Conservation (phyloP, 2,113 vertebrate species). For the Poeciliopsis turrubarensis region DNA sequence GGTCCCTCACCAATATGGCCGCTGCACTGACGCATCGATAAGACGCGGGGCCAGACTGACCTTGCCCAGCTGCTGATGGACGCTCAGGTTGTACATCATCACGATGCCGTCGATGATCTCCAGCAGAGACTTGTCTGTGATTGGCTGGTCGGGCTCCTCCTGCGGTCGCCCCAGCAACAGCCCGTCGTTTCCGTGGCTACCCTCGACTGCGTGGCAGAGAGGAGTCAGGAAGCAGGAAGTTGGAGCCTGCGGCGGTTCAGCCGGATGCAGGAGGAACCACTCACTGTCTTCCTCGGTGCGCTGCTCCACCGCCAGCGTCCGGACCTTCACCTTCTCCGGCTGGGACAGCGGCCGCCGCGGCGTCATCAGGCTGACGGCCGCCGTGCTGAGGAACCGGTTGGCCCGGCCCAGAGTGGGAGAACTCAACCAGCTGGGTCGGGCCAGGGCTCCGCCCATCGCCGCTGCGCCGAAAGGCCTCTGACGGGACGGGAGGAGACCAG, state of each 20-base stretch:
- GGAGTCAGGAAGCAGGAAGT: slow-evolving; percentile 2
- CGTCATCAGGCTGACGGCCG: slow-evolving; percentile 94
- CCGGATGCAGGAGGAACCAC: background rate
- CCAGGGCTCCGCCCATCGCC: slow-evolving; percentile 87
- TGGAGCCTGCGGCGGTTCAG: background rate
- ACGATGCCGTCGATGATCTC: slow-evolving; percentile 93
- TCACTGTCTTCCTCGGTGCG: slow-evolving; percentile 94
- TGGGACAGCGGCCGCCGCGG: slow-evolving; percentile 87
- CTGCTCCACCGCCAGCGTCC: slow-evolving; percentile 88
- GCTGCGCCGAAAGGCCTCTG: slow-evolving; percentile 88
- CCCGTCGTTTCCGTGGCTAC: slow-evolving; percentile 91
- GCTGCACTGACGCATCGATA: too few relatives aligned
- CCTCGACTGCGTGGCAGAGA: slow-evolving; percentile 85
- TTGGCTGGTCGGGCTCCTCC: slow-evolving; percentile 88
- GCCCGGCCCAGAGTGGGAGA: slow-evolving; percentile 95
- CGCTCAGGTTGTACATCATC: slow-evolving; percentile 99
- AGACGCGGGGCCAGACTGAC: slow-evolving; percentile 62
- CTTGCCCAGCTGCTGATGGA: slow-evolving; percentile 98
- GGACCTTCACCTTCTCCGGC: slow-evolving; percentile 92
- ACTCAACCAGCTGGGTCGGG: slow-evolving; percentile 93
- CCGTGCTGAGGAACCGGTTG: slow-evolving; percentile 95
- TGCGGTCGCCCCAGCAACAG: slow-evolving; percentile 92
- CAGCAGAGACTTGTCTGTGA: slow-evolving; percentile 93
- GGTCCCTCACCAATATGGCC: too few relatives aligned
- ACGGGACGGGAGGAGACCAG: background rate